Conservation (phyloP, 2,797 vertebrate species). For the Clangula hyemalis region DNA sequence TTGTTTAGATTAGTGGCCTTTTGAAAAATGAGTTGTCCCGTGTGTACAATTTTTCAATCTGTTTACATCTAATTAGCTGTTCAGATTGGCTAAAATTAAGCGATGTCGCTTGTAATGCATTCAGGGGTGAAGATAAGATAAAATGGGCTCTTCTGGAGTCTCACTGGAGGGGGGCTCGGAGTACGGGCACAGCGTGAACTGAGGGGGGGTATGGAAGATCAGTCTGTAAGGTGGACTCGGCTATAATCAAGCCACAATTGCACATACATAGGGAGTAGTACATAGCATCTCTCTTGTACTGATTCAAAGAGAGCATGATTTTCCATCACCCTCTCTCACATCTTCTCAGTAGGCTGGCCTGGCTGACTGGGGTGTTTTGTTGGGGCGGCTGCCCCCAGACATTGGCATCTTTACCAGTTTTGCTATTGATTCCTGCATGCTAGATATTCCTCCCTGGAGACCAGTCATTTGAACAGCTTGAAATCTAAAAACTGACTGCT, state of each 20-base stretch:
- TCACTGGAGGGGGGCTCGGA: constrained; percentile 10
- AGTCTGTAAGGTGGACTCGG: constrained; percentile 54
- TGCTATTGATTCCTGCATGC: constrained; percentile 14
- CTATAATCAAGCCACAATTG: constrained; percentile 65
- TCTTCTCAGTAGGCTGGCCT: constrained; percentile 8
- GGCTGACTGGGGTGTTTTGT: neutral
- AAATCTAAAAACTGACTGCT: constrained; percentile 64
- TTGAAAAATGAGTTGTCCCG: constrained; percentile 51
- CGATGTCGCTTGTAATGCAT: constrained; percentile 29
- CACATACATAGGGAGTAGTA: constrained; percentile 33
- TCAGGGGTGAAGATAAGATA: constrained; percentile 64
- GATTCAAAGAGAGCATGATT: constrained; percentile 6
- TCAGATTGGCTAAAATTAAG: constrained; percentile 67
- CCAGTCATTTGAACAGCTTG: constrained; percentile 60
- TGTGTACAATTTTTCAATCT: constrained; percentile 53
- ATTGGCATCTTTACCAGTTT: constrained; percentile 39
- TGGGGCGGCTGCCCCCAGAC: neutral
- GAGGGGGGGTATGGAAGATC: neutral
- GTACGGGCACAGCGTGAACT: neutral
- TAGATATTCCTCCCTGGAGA: constrained; percentile 45
- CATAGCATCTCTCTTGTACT: constrained; percentile 8
- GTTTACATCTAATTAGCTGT: constrained; percentile 66
- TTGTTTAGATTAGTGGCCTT: constrained; percentile 62
- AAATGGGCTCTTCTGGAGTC: constrained; percentile 58
- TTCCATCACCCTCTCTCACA: neutral